Percentiles rank a stretch among this genome's conserved stretches.
These are phyloP conservation scores for Arnoldichthys spilopterus DNA, from an alignment of 2,797 vertebrate genomes.

Conservation along the genomic window DNA sequence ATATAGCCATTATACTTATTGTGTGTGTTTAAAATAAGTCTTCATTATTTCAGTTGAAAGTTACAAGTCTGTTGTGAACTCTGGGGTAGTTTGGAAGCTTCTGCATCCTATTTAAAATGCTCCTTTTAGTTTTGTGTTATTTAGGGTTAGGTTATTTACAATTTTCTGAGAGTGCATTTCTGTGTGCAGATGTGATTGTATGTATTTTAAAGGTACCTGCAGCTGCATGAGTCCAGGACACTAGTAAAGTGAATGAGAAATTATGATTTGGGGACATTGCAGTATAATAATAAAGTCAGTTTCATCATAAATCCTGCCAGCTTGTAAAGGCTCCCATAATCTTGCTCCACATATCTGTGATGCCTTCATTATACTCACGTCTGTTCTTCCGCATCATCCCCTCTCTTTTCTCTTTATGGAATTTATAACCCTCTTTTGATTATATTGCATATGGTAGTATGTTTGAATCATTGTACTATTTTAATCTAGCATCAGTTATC, in stretches of 20 bases:
- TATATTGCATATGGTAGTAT: not conserved
- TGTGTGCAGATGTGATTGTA: slow-evolving; percentile 35
- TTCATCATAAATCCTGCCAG: slow-evolving; percentile 9
- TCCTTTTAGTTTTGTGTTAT: slow-evolving; percentile 16
- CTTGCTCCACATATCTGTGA: not conserved
- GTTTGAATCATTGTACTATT: not conserved
- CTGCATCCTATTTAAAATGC: not conserved
- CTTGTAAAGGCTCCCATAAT: slow-evolving; percentile 9
- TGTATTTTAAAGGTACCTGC: not conserved
- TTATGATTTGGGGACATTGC: not conserved
- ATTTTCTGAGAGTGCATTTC: not conserved
- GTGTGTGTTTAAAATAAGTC: slow-evolving; percentile 20
- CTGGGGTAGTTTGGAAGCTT: slow-evolving; percentile 35
- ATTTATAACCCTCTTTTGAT: not conserved
- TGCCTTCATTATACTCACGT: not conserved
- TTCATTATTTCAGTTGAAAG: slow-evolving; percentile 49
- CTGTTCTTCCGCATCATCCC: not conserved
- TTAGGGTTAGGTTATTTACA: slow-evolving; percentile 46
- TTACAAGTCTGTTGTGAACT: slow-evolving; percentile 11
- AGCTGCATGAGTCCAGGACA: slow-evolving; percentile 1
- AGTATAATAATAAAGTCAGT: not conserved
- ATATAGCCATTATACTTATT: slow-evolving; percentile 26
- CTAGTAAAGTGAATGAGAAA: slow-evolving; percentile 15
- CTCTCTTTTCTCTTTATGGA: not conserved
- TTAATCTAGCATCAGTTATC: not conserved